Conservation (phyloP, 1,140 invertebrate species). For the Ceratosolen fusciceps region DNA sequence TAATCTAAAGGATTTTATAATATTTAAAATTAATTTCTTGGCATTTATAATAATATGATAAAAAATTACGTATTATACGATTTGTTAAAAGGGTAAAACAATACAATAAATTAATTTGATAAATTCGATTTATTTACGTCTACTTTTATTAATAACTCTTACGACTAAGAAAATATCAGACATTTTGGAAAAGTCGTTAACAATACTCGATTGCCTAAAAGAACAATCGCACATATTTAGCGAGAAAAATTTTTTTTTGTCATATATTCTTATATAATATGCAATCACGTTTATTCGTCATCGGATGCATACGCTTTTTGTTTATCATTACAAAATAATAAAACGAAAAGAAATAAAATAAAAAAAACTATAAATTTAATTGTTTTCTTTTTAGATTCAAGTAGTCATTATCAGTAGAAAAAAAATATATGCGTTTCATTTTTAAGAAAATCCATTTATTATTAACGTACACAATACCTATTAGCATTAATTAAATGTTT, state of each 20-base stretch:
- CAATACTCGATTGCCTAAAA: constrained; percentile 8
- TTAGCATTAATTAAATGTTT: not conserved
- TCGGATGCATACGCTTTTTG: too few relatives aligned
- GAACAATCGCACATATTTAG: constrained; percentile 4
- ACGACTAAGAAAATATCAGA: constrained; percentile 20
- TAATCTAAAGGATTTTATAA: too few relatives aligned
- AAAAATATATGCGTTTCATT: not conserved
- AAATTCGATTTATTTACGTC: constrained; percentile 43
- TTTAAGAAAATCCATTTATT: not conserved
- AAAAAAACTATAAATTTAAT: not conserved
- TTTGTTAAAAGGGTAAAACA: not conserved
- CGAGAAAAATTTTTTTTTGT: not conserved
- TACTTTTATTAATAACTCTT: constrained; percentile 47
- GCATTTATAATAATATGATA: not conserved
- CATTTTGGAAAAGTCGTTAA: not conserved
- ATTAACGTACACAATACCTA: not conserved
- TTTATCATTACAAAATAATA: constrained; percentile 3
- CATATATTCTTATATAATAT: constrained; percentile 17
- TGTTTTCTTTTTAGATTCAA: not conserved
- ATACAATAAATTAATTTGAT: constrained; percentile 12
- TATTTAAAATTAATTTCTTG: not conserved
- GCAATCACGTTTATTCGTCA: not conserved
- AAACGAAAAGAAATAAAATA: not conserved
- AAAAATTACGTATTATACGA: not conserved
- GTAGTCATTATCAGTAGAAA: not conserved